These are phyloP conservation scores for Jacana jacana DNA, from an alignment of 2,113 vertebrate genomes.

Conservation along the genomic window DNA sequence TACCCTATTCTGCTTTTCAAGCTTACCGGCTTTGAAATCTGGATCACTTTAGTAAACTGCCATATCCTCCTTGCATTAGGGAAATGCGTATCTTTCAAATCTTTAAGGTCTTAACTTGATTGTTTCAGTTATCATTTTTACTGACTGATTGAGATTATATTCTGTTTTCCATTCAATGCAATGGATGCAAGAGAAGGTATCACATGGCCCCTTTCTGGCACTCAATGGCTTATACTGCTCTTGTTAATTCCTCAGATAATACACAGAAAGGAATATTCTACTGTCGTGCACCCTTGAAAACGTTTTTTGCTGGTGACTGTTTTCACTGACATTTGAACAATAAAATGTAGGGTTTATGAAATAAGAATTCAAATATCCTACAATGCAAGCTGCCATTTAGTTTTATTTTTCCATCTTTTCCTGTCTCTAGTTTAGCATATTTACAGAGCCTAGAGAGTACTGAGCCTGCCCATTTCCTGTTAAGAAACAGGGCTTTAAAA, in stretches of 20 bases:
- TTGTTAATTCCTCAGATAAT: neutral
- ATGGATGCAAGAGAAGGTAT: neutral
- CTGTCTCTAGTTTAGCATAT: neutral
- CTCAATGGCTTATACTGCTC: neutral
- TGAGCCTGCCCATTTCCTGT: neutral
- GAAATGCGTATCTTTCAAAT: neutral
- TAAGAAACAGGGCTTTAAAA: neutral
- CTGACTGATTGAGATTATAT: neutral
- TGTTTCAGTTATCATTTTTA: neutral
- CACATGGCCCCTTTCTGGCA: neutral
- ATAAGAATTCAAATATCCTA: neutral
- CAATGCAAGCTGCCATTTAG: neutral
- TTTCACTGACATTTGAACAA: neutral
- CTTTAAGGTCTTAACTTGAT: neutral
- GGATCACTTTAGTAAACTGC: neutral
- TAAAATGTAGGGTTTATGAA: neutral
- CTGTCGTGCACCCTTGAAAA: neutral
- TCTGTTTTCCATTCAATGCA: neutral
- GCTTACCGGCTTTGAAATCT: neutral
- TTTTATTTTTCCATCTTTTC: neutral
- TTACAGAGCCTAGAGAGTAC: neutral
- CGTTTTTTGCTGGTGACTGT: neutral
- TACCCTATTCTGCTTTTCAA: neutral
- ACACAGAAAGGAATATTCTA: neutral
- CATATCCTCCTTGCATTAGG: neutral